Conservation (phyloP, 2,797 vertebrate genomes). For the Balearica regulorum region DNA sequence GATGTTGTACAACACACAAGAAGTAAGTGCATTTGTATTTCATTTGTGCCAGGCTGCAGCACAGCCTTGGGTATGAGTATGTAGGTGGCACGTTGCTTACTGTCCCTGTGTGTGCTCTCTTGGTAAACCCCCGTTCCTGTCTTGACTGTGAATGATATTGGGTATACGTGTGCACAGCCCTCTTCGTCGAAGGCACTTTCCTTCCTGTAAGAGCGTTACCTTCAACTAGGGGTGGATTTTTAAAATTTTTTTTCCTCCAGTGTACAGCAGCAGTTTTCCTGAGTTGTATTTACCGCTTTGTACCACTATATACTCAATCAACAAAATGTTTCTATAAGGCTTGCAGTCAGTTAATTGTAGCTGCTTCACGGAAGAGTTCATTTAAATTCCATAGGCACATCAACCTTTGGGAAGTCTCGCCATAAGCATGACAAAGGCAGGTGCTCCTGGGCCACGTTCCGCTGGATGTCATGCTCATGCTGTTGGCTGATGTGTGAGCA, state of each 20-base stretch:
- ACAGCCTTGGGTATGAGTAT: neutral
- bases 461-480: rapidly evolving
- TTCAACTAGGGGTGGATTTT: rapidly evolving
- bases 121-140: neutral
- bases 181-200: neutral
- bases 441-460: rapidly evolving
- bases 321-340: neutral
- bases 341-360: neutral
- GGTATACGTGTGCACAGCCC: too few relatives aligned
- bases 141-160: neutral
- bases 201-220: neutral
- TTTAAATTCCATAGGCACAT: neutral
- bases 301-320: neutral
- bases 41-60: neutral
- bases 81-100: neutral
- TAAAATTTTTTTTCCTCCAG: neutral
- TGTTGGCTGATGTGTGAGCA: neutral
- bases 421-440: neutral
- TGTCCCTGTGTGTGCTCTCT: neutral
- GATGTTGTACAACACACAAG: neutral
- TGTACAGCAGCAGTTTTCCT: neutral
- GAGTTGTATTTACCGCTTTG: neutral
- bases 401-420: neutral
- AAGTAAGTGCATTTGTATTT: neutral
- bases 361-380: neutral